Conservation (phyloP, 2,888 invertebrate genomes). For the Scelioninae gen. 2 region DNA sequence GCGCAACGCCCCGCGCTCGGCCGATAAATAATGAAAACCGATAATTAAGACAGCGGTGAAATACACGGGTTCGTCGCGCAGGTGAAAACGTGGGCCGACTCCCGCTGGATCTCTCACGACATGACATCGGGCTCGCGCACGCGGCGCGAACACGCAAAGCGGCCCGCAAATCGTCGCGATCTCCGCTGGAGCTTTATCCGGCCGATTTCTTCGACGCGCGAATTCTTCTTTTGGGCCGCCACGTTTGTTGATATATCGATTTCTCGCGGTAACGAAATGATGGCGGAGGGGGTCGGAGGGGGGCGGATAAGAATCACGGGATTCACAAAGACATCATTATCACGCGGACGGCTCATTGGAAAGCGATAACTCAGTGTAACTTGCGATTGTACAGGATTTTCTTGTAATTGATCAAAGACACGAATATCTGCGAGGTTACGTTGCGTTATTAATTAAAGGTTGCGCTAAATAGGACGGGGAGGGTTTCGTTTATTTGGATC, state of each 20-base stretch:
- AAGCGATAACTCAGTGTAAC: background rate
- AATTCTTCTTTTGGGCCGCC: conserved; percentile 1
- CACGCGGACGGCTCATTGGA: background rate
- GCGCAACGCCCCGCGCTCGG: conserved; percentile 46
- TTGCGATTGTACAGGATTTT: background rate
- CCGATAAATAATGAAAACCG: conserved; percentile 66
- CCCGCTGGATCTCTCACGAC: conserved; percentile 69
- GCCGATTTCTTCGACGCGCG: conserved; percentile 40
- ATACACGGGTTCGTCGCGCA: conserved; percentile 61
- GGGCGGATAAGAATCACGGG: conserved; percentile 1
- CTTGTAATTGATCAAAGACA: background rate
- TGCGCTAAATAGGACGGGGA: too few species aligned
- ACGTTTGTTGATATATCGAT: conserved; percentile 38
- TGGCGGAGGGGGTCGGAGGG: too few species aligned
- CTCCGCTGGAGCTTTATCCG: conserved; percentile 49
- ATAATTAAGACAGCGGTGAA: conserved; percentile 69
- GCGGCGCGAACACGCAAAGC: conserved; percentile 66
- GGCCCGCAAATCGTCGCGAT: conserved; percentile 59
- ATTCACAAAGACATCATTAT: conserved; percentile 18
- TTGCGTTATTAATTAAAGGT: too few species aligned
- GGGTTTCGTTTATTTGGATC: too few species aligned
- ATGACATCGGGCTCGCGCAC: conserved; percentile 66
- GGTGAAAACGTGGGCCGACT: conserved; percentile 63
- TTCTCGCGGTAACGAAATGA: conserved; percentile 16
- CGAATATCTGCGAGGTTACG: too few species aligned